Evolutionary conservation across 2,888 invertebrate species (phyloP).

Genomic region (Dichetophora obliterata): DNA sequence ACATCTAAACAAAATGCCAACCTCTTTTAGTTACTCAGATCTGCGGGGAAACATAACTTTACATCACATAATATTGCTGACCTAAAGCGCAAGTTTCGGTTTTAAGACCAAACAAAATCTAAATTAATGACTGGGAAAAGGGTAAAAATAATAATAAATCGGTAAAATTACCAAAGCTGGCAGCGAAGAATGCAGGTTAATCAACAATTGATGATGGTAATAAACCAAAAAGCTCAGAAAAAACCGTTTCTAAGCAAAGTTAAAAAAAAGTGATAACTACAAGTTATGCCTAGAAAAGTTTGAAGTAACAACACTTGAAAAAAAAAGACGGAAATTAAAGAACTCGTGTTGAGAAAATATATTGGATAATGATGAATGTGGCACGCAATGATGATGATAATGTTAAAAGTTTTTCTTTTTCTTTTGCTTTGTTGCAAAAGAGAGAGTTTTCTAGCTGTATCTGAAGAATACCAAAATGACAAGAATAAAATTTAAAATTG

Average conservation of each 20-base stretch:
- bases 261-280: background rate
- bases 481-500: too few species aligned
- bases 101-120: too few species aligned
- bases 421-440: background rate
- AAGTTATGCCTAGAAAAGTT: too few species aligned
- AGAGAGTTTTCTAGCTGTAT: slow-evolving; percentile 17
- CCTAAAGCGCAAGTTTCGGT: too few species aligned
- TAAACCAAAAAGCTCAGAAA: background rate
- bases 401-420: background rate
- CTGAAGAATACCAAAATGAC: background rate
- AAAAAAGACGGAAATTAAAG: background rate
- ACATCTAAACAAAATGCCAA: too few species aligned
- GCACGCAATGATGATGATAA: slow-evolving; percentile 20
- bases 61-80: too few species aligned
- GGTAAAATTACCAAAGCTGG: slow-evolving; percentile 5
- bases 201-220: background rate
- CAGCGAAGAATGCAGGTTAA: background rate
- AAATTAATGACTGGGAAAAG: background rate
- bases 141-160: slow-evolving; percentile 7
- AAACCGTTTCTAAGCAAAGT: background rate
- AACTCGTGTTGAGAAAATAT: slow-evolving; percentile 4
- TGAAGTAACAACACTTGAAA: background rate
- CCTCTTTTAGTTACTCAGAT: too few species aligned
- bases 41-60: too few species aligned
- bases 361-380: background rate